Percentiles rank a stretch among this genome's conserved stretches.
These are phyloP conservation scores for Salvator merianae DNA, from an alignment of 2,113 vertebrate species.

Conservation along the genomic window DNA sequence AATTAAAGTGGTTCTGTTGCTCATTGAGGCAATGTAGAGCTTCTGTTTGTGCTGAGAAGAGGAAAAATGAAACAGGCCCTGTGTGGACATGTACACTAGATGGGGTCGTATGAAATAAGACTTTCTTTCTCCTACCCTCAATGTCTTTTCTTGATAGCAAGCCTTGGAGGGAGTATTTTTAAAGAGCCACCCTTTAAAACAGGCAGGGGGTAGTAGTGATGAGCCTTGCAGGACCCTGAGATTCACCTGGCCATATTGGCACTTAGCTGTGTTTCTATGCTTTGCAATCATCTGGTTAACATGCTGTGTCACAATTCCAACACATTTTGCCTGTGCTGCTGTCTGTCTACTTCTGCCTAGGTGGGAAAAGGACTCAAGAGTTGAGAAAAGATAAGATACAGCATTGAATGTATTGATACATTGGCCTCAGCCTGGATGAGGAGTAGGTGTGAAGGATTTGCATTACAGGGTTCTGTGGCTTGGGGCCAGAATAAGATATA, in stretches of 20 bases:
- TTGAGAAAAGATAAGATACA: neutral
- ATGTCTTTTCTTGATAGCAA: neutral
- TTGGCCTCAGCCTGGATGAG: no score
- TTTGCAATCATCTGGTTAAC: neutral
- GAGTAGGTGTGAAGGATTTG: neutral
- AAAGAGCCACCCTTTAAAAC: no score
- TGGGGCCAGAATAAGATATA: neutral
- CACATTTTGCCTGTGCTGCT: neutral
- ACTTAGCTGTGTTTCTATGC: no score
- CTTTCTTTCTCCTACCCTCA: neutral
- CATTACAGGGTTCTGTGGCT: neutral
- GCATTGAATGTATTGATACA: no score
- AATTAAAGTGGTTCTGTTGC: neutral
- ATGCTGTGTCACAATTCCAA: neutral
- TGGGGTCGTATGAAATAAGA: neutral
- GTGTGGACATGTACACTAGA: neutral
- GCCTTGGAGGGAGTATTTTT: neutral
- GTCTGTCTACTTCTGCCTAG: neutral
- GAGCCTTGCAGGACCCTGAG: no score
- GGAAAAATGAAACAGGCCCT: neutral
- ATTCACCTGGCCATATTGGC: no score
- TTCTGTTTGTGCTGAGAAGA: neutral
- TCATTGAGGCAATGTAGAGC: neutral
- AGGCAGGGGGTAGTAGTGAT: no score
- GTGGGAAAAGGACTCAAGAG: neutral